These are phyloP conservation scores for Aurelia coerulea DNA, from an alignment of 30 jellyfish, hydroid and myxozoan genomes.

Conservation along the genomic window DNA sequence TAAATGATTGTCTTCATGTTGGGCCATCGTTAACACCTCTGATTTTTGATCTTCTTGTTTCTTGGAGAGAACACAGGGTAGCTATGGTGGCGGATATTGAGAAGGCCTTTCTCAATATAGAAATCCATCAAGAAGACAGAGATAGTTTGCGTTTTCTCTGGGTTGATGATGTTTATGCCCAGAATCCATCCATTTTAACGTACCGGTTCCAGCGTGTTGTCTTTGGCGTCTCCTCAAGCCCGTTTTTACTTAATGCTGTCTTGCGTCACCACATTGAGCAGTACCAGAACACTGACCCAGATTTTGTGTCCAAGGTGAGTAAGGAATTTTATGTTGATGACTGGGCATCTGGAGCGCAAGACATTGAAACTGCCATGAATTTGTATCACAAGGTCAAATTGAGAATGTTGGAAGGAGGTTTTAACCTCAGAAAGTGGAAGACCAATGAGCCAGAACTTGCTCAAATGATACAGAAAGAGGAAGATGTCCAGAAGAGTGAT, in stretches of 20 bases:
- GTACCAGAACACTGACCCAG: constrained; percentile 41
- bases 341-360: constrained; percentile 11
- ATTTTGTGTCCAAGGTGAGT: constrained; percentile 17
- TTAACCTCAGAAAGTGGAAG: constrained; percentile 44
- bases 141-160: constrained; percentile 66
- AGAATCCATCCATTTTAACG: not conserved
- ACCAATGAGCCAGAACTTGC: constrained; percentile 27
- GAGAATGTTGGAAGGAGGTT: constrained; percentile 39
- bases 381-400: constrained; percentile 7
- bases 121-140: constrained; percentile 47
- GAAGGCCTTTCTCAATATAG: constrained; percentile 61
- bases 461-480: not conserved
- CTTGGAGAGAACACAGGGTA: constrained; percentile 20
- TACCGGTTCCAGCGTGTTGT: constrained; percentile 27
- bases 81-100: not conserved
- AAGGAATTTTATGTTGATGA: constrained; percentile 32
- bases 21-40: constrained; percentile 39
- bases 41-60: constrained; percentile 40
- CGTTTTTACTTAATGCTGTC: constrained; percentile 52
- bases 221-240: constrained; percentile 37
- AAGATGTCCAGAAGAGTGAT: not conserved
- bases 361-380: not conserved
- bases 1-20: too few species aligned
- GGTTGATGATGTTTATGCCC: constrained; percentile 34
- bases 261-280: constrained; percentile 40